A percentile compares a stretch with the other conserved stretches of the same genome.
Evolutionary conservation across 1,140 invertebrate genomes (phyloP).

Genomic region (Leptonema lineaticorne): DNA sequence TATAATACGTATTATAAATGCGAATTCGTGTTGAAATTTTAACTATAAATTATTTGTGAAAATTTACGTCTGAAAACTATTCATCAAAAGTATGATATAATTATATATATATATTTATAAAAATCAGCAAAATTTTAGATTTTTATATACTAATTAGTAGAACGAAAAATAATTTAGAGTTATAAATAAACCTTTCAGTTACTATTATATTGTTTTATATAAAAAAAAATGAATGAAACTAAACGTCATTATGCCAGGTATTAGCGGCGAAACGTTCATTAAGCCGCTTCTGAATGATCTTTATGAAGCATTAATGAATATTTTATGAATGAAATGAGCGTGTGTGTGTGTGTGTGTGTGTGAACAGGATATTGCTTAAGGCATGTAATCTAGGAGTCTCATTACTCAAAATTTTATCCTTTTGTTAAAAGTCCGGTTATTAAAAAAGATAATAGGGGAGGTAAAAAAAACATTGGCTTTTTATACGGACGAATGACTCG

Average conservation of each 20-base stretch:
- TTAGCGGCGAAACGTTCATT: not conserved
- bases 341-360: not conserved
- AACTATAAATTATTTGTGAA: not conserved
- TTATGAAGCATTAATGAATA: constrained; percentile 6
- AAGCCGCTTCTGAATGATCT: not conserved
- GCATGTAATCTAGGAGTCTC: constrained; percentile 1
- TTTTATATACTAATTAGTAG: not conserved
- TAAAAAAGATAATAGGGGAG: no score
- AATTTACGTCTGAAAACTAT: no score
- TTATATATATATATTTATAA: not conserved
- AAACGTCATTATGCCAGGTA: no score
- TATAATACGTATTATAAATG: no score
- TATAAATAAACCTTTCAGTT: no score
- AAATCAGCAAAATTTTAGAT: not conserved
- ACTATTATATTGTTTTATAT: no score
- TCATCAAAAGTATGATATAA: not conserved
- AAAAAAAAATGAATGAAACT: no score
- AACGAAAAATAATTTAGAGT: no score
- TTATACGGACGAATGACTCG: constrained; percentile 25
- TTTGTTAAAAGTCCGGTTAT: constrained; percentile 19
- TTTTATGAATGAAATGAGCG: not conserved
- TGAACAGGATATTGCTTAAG: constrained; percentile 17
- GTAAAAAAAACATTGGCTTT: no score
- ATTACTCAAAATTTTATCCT: constrained; percentile 22
- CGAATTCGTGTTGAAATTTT: not conserved